Conservation (phyloP, 2,888 invertebrate species). For the Noctua janthina region DNA sequence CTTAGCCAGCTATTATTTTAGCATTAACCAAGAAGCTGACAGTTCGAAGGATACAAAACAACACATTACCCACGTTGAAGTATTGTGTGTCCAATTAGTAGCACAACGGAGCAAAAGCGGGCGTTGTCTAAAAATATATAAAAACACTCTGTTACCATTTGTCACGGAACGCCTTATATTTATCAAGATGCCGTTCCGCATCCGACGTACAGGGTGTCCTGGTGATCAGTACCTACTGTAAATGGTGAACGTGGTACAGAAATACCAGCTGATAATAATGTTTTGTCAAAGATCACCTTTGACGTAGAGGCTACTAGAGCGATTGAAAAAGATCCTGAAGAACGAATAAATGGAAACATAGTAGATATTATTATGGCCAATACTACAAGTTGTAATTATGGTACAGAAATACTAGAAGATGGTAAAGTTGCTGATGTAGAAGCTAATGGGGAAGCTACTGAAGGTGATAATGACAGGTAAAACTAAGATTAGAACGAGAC, state of each 20-base stretch:
- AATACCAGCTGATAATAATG: background rate
- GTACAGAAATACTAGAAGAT: background rate
- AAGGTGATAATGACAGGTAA: background rate
- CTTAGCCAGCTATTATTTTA: slow-evolving; percentile 7
- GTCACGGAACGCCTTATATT: slow-evolving; percentile 88
- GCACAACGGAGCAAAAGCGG: slow-evolving; percentile 72
- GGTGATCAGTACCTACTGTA: slow-evolving; percentile 37
- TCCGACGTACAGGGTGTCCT: slow-evolving; percentile 71
- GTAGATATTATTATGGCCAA: slow-evolving; percentile 6
- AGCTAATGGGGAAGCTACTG: background rate
- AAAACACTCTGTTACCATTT: slow-evolving; percentile 89
- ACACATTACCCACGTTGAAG: slow-evolving; percentile 72
- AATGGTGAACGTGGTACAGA: slow-evolving; percentile 6
- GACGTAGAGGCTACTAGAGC: background rate
- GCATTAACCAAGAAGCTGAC: slow-evolving; percentile 31
- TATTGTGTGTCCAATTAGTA: slow-evolving; percentile 89
- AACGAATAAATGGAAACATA: background rate
- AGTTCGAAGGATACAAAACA: slow-evolving; percentile 65
- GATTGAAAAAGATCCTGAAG: background rate
- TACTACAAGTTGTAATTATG: background rate
- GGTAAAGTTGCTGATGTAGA: too few relatives aligned
- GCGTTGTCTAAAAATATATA: slow-evolving; percentile 87
- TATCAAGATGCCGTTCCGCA: slow-evolving; percentile 87
- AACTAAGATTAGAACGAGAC: background rate
- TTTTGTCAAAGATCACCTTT: background rate